Percentiles rank a stretch among this genome's conserved stretches.
Evolutionary conservation across 2,113 vertebrate species (phyloP).

Genomic region (Ovibos moschatus): DNA sequence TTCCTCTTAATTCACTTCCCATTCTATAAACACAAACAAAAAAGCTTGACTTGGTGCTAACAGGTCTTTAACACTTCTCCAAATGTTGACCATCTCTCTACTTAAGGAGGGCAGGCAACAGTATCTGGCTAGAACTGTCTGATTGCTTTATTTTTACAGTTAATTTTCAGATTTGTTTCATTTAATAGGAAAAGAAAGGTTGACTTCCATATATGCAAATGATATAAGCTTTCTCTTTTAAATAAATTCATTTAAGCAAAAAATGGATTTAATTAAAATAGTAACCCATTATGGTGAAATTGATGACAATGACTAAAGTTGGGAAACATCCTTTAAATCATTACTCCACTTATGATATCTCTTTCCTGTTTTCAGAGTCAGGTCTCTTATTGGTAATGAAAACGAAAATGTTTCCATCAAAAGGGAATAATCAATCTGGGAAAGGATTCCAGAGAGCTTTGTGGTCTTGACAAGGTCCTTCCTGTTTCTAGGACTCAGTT

Average conservation of each 20-base stretch:
- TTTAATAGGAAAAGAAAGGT: neutral
- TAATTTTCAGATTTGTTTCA: neutral
- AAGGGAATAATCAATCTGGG: neutral
- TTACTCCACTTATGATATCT: rapidly evolving
- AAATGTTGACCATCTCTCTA: neutral
- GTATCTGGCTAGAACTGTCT: neutral
- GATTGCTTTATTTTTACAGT: neutral
- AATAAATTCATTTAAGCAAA: neutral
- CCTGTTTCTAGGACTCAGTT: neutral
- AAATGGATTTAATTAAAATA: neutral
- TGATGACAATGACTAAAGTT: neutral
- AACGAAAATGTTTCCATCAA: neutral
- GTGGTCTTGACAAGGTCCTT: neutral
- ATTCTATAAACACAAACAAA: neutral
- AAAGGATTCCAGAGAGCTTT: neutral
- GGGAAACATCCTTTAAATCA: rapidly evolving
- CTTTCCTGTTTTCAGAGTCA: neutral
- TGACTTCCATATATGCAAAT: neutral
- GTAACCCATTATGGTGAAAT: neutral
- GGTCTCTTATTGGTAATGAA: neutral
- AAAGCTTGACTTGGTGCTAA: neutral
- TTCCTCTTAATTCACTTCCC: neutral
- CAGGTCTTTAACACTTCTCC: neutral
- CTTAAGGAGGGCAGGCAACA: neutral
- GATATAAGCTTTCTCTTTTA: neutral